Evolutionary conservation across 2,113 vertebrate genomes (phyloP), one percentile per base, ranked within the genome.

Genomic region (Periophthalmodon schlosseri): DNA sequence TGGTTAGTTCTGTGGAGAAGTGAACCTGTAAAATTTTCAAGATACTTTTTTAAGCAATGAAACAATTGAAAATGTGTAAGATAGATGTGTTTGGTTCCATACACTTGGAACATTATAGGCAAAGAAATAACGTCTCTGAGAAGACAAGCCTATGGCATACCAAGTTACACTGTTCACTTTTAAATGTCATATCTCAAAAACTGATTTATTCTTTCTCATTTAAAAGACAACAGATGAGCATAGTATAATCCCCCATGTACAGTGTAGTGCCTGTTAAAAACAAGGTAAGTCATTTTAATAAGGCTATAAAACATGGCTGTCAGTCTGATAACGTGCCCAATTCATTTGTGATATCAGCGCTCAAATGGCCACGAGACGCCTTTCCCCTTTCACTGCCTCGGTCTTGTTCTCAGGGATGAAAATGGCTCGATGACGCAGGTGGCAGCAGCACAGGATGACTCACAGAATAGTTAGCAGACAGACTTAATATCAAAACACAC

Each of bases 351-450:
- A 54, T 46, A 44, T 69, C 70, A 36, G 61, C 47, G 54, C 75
- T 16, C 67, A 68, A 76, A 76, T 77, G 64, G 18, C 71, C 65
- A 44, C 24, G 28, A 72, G 74, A 78, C 47, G 34, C 73, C 71
- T 67, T 76, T 69, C 60, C 73, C 60, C 34, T 21, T 70, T 73
- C 68, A 65, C 52, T 65, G 28, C 67, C 66, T 85, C 24, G 57
- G 69, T 73, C 75, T 86, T 65, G 49, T 57, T 78, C 56, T 76
- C 52, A 66, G 67, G 72, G 78, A 80, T 84, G 76, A 77, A 81
- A 78, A 73, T 68, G 70, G 82, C 78, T 70, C 46, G 79, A 83
- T 91, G 90, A 91, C 86, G 88, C 88, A 89, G 86, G 88, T 84
- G 69, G 84, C 73, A 84, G 56, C 80, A 79, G 81, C 75, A 80